Evolutionary conservation across 2,888 invertebrate genomes (phyloP), one percentile per base, ranked within the genome.

Genomic region (Petrophora chlorosata): DNA sequence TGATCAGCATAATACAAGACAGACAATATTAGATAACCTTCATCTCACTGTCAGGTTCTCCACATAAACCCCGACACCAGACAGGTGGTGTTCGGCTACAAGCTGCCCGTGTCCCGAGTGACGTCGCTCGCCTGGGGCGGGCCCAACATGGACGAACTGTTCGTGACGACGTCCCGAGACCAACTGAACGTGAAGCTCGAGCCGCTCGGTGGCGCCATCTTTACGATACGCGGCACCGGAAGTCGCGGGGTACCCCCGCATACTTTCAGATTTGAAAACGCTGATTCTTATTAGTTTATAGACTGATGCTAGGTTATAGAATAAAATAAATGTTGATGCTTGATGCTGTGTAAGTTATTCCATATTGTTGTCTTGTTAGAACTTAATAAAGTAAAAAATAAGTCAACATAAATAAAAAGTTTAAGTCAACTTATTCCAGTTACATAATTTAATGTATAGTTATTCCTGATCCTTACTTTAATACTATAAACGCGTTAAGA

Each of bases 81-180:
- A 19, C 64, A 91, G 32, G 63, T 94, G 8, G 76, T 86, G 5
- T 70, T 65, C 51, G 76, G 76, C 0, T 81, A 94, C 53, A 78
- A 88, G 40, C 65, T 95, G 12, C 94, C 94, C 0, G 83, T 87
- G 0, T 77, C 88, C 1, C 87, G 90, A 8, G 84, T 92, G 0
- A 94, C 94, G 0, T 94, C 94, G 0, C 90, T 93, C 0, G 87
- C 92, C 41, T 95, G 94, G 82, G 95, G 95, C 23, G 95, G 94
- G 0, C 87, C 91, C 0, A 76, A 91, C 44, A 74, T 92, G 13
- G 92, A 94, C 60, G 92, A 92, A 54, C 73, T 95, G 26, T 95
- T 92, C 63, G 93, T 94, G 2, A 95, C 94, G 0, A 91, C 92
- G 0, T 67, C 74, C 1, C 67, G 63, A 3, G 70, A 73, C 45